Evolutionary conservation across 2,888 invertebrate genomes (phyloP), one percentile per base, ranked within the genome.

Genomic region (Serrognathus titanus): DNA sequence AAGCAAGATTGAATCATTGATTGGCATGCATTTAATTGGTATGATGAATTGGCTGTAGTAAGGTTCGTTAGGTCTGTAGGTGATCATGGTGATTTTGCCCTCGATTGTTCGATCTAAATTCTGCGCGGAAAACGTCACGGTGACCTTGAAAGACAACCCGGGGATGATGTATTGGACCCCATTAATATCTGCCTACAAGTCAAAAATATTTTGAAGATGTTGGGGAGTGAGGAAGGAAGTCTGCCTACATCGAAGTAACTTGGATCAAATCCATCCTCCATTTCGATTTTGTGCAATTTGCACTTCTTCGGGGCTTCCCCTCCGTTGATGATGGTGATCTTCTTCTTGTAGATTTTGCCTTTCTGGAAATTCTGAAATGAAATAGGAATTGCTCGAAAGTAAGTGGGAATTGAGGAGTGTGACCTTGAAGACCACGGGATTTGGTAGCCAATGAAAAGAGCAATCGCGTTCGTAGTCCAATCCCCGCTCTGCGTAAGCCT

Each of bases 1-100:
- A 3, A 31, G 24, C 24, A 31, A 31, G 24, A 31, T 31, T 31
- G 24, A 31, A 7, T 53, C 2, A 38, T 37, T 24, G n/a, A 35
- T 41, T 1, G 65, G 63, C 1, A 56, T 39, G 47, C 64, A 66
- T 37, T 52, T 38, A 1, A 66, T 48, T 0, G 63, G 60, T 5
- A 64, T n/a, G 0, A 51, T 31, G 10, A 61, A 45, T 43, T 63
- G 63, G 11, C 16, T 39, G 31, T 52, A 59, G 6, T 13, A 13
- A 9, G 41, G 16, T 40, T 55, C 38, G 9, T 38, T 16, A n/a
- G 55, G 24, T 1, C 20, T 38, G 37, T 58, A 63, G 1, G 63
- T 62, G 2, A 64, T 31, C 39, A 66, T 66, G 10, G 60, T 57
- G 10, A 64, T 47, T 3, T 48, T 39, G 7, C 64, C 67, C 12